Conservation (phyloP, 2,797 vertebrate species). For the Gorsachius magnificus region DNA sequence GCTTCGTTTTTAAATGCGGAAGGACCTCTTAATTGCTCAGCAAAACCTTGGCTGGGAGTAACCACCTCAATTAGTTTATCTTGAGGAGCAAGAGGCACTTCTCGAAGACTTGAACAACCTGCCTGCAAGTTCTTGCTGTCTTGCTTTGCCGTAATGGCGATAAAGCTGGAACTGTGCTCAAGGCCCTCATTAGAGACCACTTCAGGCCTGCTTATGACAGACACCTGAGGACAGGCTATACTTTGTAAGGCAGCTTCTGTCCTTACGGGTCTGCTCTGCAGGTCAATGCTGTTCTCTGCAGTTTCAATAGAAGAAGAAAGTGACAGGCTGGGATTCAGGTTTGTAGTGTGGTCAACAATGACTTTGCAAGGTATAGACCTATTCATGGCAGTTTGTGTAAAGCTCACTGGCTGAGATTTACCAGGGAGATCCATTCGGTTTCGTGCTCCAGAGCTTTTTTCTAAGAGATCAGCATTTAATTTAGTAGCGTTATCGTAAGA, state of each 20-base stretch:
- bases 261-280: constrained; percentile 74
- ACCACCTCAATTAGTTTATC: constrained; percentile 70
- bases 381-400: constrained; percentile 75
- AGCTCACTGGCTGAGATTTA: constrained; percentile 71
- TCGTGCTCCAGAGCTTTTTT: constrained; percentile 70
- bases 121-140: constrained; percentile 70
- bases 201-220: constrained; percentile 83
- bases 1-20: constrained; percentile 72
- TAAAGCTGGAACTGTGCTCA: constrained; percentile 72
- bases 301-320: constrained; percentile 73
- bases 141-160: constrained; percentile 61
- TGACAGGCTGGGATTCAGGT: constrained; percentile 76
- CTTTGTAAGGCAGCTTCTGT: constrained; percentile 74
- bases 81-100: constrained; percentile 70
- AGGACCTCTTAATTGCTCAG: constrained; percentile 71
- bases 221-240: constrained; percentile 80
- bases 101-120: constrained; percentile 67
- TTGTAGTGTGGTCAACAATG: constrained; percentile 83
- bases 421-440: constrained; percentile 69
- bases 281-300: constrained; percentile 67
- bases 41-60: constrained; percentile 64
- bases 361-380: constrained; percentile 85
- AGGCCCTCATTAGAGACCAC: constrained; percentile 61
- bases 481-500: constrained; percentile 70
- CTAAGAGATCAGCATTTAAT: constrained; percentile 69